Evolutionary conservation across 1,140 invertebrate genomes (phyloP), one percentile per base, ranked within the genome.

Genomic region (Pachyrhynchus sulphureomaculatus): DNA sequence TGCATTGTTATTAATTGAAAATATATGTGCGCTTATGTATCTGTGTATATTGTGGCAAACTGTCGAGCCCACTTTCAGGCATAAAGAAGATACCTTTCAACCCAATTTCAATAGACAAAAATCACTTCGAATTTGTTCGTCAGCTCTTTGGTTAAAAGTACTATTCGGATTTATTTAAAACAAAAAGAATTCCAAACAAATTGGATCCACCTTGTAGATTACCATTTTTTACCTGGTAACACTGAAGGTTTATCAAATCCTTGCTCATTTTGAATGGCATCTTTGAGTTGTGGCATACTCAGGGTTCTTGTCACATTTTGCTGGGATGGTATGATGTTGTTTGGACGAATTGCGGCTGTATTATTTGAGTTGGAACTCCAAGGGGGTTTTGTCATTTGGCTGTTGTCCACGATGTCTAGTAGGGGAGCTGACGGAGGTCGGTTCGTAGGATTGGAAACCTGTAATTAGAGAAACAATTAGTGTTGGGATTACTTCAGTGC

Each of bases 391-490:
- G 57, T 72, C 48, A 69, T 66, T 20, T 24, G 61, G 42, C 86
- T 85, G 17, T 82, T 76, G 61, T 90, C 88, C 13, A 91, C 76
- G 12, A 83, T 75, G 62, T 90, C 88, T 15, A 91, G 77, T 53
- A 90, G 78, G 1, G 89, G 88, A 2, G 88, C 89, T 1, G 89
- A 91, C 0, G 89, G 88, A 2, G 89, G 88, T 41, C 89, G 79
- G 13, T 62, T 68, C 1, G 44, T 47, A 1, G 41, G 52, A 24
- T 62, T 64, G 42, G 26, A 13, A 8, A 42, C 15, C 52, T 54
- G 52, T 12, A 39, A 33, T 55, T 39, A 17, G 1, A 39, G 13
- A 4, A 18, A n/a, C n/a, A n/a, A n/a, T n/a, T n/a, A n/a, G n/a
- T n/a, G 15, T 12, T 42, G 4, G 12, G 12, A 42, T 15, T 17